Conservation (phyloP, 1,140 invertebrate species). For the Lordiphosa clarofinis region DNA sequence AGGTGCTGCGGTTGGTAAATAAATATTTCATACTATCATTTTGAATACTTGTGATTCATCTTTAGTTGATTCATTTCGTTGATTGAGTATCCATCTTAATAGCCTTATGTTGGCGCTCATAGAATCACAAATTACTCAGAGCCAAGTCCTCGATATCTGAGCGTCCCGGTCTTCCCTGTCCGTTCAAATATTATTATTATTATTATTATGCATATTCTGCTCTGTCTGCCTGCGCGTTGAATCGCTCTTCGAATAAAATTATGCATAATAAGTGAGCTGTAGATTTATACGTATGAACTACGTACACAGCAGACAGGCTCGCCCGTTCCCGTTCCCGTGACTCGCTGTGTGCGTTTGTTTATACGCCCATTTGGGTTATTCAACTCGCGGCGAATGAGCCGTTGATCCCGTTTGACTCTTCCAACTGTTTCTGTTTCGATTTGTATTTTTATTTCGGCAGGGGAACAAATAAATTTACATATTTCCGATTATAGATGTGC, state of each 20-base stretch:
- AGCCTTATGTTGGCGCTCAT: too few relatives aligned
- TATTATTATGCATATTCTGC: too few relatives aligned
- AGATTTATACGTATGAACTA: slow-evolving; percentile 28
- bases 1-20: too few relatives aligned
- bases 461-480: slow-evolving; percentile 73
- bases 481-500: slow-evolving; percentile 32
- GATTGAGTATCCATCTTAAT: too few relatives aligned
- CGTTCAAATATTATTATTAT: too few relatives aligned
- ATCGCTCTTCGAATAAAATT: slow-evolving; percentile 19
- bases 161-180: too few relatives aligned
- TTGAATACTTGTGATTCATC: too few relatives aligned
- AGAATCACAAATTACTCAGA: too few relatives aligned
- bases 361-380: slow-evolving; percentile 75
- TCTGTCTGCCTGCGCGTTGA: too few relatives aligned
- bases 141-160: too few relatives aligned
- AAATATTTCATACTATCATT: too few relatives aligned
- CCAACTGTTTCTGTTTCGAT: slow-evolving; percentile 51
- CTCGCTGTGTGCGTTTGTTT: slow-evolving; percentile 47
- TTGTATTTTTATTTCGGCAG: slow-evolving; percentile 51
- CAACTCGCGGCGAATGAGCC: slow-evolving; percentile 70
- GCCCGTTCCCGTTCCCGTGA: neutral
- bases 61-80: too few relatives aligned
- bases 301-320: slow-evolving; percentile 5
- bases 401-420: slow-evolving; percentile 72
- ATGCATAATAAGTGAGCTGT: slow-evolving; percentile 42